Base-by-base conservation (phyloP, 2,888 invertebrate genomes). In the Drosophila yooni region DNA sequence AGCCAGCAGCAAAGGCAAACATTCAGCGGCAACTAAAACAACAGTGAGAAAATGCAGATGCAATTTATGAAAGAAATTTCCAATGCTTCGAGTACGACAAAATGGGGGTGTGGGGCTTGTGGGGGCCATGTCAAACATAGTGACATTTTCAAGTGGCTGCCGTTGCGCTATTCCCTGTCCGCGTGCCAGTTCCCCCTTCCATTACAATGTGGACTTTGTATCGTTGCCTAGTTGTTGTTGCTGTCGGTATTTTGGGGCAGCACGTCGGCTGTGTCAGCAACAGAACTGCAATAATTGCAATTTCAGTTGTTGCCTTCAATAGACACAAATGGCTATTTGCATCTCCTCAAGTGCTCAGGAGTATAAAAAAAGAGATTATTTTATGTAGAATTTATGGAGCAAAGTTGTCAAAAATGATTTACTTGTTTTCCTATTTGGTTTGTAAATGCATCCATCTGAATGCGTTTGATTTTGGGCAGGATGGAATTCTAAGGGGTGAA, bases 61-160 rank as follows among this genome's bases (percentile, higher is more conserved):
- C 61, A 66, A 70, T 66, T 76, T 76, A 58, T 59, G 50, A 71
- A 76, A 51, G 68, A 76, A 65, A 67, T 61, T 64, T 51, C 60
- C 43, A 48, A 43, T 58, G 61, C 33, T 46, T 46, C 21, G 21
- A 13, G 21, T 21, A 21, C 13, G 21, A 21, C 2, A 21, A 11
- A 21, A 38, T 7, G 7, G 2, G 18, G 6, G n/a, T 2, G 38
- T 4, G 1, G 21, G 33, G 46, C 38, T 2, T 2, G 31, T 5
- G 15, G n/a, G 59, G 38, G 54, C 18, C 53, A 67, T 53, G 71
- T 74, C 68, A 63, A 74, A 66, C 40, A 50, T 69, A 51, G 63
- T 79, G 78, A 79, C 78, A 79, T 60, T 31, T 79, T 79, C 71
- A 65, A 79, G 78, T 75, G 71, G 63, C 68, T 67, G 76, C 33